These are phyloP conservation scores for Cairina moschata DNA, from an alignment of 2,113 vertebrate genomes.

Conservation along the genomic window DNA sequence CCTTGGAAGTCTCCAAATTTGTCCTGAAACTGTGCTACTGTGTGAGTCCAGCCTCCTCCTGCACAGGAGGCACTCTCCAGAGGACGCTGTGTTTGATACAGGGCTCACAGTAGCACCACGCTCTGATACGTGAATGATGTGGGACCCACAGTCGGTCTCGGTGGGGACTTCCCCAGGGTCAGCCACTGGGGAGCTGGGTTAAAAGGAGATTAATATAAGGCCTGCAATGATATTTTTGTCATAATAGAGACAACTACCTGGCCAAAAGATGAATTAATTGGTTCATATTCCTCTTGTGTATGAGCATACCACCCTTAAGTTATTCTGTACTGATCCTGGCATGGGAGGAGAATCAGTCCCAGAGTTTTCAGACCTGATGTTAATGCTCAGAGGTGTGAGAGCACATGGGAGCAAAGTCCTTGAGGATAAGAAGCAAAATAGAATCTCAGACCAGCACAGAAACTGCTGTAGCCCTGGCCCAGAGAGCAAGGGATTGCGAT, in stretches of 20 bases:
- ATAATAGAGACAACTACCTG: neutral
- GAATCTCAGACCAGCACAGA: neutral
- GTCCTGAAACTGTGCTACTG: neutral
- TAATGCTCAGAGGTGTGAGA: neutral
- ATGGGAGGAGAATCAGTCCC: accelerated
- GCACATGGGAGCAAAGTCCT: neutral
- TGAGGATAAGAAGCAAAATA: neutral
- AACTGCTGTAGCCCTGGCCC: neutral
- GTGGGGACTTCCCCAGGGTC: neutral
- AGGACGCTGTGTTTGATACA: neutral
- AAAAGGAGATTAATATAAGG: neutral
- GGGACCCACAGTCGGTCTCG: neutral
- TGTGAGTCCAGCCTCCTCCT: neutral
- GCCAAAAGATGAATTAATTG: neutral
- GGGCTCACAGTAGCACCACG: neutral
- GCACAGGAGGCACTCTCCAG: neutral
- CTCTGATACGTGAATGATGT: neutral
- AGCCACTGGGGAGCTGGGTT: neutral
- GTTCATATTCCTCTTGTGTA: accelerated
- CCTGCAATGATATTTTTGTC: neutral
- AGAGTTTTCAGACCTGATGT: neutral
- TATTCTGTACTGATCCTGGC: neutral
- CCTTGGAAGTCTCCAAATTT: neutral
- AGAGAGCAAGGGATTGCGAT: accelerated
- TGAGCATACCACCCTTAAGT: too few species aligned